Evolutionary conservation across 2,113 vertebrate species (phyloP).

Genomic region (Addax nasomaculatus): DNA sequence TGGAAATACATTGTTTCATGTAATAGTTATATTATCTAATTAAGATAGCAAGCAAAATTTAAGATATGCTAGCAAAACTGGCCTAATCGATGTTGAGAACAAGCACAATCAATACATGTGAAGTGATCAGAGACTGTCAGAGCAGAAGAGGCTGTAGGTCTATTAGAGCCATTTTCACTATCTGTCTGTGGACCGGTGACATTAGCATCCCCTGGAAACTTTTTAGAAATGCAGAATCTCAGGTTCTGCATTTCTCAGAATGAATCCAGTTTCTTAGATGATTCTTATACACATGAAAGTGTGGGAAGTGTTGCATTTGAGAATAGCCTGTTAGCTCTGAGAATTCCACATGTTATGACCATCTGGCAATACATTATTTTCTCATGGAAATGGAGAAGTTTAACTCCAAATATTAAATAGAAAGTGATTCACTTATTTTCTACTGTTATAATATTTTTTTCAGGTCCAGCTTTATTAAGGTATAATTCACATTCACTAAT

Average conservation of each 20-base stretch:
- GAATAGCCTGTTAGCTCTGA: not conserved
- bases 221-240: not conserved
- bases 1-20: not conserved
- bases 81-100: not conserved
- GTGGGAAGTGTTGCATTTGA: not conserved
- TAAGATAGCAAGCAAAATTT: not conserved
- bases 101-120: not conserved
- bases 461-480: not conserved
- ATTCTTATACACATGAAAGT: not conserved
- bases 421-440: not conserved
- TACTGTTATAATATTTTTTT: not conserved
- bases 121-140: not conserved
- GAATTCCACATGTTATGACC: not conserved
- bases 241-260: not conserved
- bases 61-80: not conserved
- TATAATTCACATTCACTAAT: not conserved
- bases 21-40: not conserved
- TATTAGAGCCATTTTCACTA: not conserved
- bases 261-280: not conserved
- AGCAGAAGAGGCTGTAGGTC: not conserved
- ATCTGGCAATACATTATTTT: not conserved
- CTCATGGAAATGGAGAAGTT: not conserved
- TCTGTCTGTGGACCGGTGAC: not conserved
- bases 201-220: not conserved
- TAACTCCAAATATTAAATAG: not conserved